A percentile compares a stretch with the other conserved stretches of the same genome.
Evolutionary conservation across 2,888 invertebrate species (phyloP).

Genomic region (Nycteola revayana): DNA sequence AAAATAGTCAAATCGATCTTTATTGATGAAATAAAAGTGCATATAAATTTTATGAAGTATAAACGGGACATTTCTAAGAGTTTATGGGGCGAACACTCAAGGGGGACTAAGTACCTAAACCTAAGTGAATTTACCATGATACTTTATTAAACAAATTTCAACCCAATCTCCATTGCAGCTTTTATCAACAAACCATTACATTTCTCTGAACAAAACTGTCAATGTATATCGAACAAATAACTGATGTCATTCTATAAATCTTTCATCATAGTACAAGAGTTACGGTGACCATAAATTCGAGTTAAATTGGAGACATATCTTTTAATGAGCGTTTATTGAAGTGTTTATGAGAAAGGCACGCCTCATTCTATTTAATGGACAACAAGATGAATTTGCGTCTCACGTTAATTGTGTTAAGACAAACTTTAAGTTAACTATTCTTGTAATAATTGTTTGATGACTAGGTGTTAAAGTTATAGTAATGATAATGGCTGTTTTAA

Average conservation of each 20-base stretch:
- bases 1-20: conserved; percentile 74
- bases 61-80: conserved; percentile 68
- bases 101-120: conserved; percentile 56
- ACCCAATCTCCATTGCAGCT: conserved; percentile 4
- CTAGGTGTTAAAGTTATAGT: too few relatives aligned
- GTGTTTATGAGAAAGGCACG: conserved; percentile 64
- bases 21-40: conserved; percentile 75
- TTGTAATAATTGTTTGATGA: conserved; percentile 19
- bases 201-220: conserved; percentile 1
- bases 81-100: conserved; percentile 66
- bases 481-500: too few relatives aligned
- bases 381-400: conserved; percentile 45
- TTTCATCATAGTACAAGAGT: conserved; percentile 41
- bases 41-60: conserved; percentile 80
- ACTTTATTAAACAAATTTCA: conserved; percentile 12
- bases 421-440: background rate
- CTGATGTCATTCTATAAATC: conserved; percentile 12
- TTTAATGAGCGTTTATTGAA: conserved; percentile 75
- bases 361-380: conserved; percentile 48
- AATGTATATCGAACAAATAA: conserved; percentile 13
- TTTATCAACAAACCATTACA: background rate
- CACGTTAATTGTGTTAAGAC: conserved; percentile 13
- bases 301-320: conserved; percentile 75
- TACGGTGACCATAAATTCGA: conserved; percentile 72
- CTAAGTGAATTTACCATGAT: conserved; percentile 34